Conservation (phyloP, 2,113 vertebrate genomes). For the Macrotus californicus region DNA sequence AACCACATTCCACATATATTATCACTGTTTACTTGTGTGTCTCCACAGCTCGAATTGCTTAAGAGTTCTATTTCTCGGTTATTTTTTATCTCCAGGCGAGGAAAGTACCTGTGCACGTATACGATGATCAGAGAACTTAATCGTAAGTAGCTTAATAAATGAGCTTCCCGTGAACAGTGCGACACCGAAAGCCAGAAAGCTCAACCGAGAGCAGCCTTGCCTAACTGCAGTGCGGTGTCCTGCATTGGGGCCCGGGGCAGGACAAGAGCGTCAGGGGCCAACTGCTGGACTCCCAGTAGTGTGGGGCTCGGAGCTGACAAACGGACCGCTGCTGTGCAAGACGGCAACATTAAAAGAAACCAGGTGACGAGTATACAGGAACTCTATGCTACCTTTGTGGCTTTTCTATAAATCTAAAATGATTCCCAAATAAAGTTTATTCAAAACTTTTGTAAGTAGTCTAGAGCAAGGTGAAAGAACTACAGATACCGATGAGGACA, state of each 20-base stretch:
- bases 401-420: slow-evolving; percentile 11
- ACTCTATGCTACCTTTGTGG: neutral
- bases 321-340: neutral
- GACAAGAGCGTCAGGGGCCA: neutral
- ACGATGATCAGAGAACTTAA: neutral
- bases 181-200: slow-evolving; percentile 3
- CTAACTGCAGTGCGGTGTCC: neutral
- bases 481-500: neutral
- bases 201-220: neutral
- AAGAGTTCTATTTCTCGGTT: neutral
- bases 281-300: neutral
- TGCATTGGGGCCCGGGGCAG: neutral
- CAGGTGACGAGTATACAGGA: neutral
- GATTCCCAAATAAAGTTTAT: neutral
- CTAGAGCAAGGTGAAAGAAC: neutral
- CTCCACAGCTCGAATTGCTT: neutral
- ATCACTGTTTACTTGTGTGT: neutral
- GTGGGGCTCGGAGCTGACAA: neutral
- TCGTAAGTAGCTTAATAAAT: slow-evolving; percentile 25
- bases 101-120: neutral
- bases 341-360: neutral
- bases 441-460: neutral
- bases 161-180: neutral
- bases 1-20: neutral
- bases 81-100: neutral